Percentiles rank a stretch among this genome's conserved stretches.
phyloP scores from a whole-genome alignment of 1,140 invertebrate genomes.

The Drosophila lacertosa region DNA sequence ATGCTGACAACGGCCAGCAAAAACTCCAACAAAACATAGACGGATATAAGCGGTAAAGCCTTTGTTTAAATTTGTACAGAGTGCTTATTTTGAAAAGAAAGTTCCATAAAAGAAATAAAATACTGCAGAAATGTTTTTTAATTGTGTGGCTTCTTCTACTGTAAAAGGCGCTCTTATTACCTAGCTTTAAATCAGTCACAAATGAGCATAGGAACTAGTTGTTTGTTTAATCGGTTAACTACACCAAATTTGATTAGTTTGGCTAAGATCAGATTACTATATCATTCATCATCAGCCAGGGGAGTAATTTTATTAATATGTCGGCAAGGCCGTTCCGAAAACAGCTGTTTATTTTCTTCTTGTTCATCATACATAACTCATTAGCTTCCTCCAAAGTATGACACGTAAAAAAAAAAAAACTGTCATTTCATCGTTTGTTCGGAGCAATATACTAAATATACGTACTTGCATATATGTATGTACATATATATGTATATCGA shows the following conservation, averaged over 20 bases:
- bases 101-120: not conserved
- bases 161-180: too few relatives aligned
- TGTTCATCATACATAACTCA: slow-evolving; percentile 7
- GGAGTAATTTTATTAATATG: not conserved
- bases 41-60: not conserved
- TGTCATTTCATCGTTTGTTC: not conserved
- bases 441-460: not conserved
- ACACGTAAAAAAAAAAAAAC: slow-evolving; percentile 1
- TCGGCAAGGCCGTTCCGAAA: not conserved
- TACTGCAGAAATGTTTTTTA: not conserved
- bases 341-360: not conserved
- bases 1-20: slow-evolving; percentile 23
- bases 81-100: not conserved
- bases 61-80: slow-evolving; percentile 16
- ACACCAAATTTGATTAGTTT: too few relatives aligned
- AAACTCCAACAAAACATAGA: slow-evolving; percentile 13
- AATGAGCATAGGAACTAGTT: too few relatives aligned
- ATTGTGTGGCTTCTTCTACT: not conserved
- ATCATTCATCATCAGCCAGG: not conserved
- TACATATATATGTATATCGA: not conserved
- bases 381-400: slow-evolving; percentile 1
- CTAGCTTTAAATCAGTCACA: too few relatives aligned
- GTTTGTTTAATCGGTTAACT: not conserved
- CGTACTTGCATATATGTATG: not conserved
- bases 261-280: not conserved